phyloP scores from a whole-genome alignment of 2,888 invertebrate genomes.

The Apamea epomidion region DNA sequence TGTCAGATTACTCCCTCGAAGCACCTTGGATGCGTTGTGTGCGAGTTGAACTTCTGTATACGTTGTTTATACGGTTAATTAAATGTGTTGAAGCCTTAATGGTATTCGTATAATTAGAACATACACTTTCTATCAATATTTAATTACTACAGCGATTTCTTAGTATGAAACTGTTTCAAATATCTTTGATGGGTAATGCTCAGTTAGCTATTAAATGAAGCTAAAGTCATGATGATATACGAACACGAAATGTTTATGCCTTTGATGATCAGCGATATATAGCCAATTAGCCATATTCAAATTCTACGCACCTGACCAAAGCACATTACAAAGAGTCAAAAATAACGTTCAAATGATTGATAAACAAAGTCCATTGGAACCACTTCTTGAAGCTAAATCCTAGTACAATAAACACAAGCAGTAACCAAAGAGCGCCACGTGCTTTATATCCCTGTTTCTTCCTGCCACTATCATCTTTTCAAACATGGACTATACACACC shows the following conservation, averaged over 20 bases:
- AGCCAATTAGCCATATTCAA: no score
- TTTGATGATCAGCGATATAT: no score
- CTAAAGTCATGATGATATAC: background rate
- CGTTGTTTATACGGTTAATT: slow-evolving; percentile 10
- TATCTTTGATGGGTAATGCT: slow-evolving; percentile 1
- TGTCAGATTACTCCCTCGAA: background rate
- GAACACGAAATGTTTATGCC: background rate
- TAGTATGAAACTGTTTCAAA: slow-evolving; percentile 45
- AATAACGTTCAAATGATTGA: background rate
- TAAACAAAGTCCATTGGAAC: background rate
- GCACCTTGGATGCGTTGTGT: background rate
- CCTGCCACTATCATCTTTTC: background rate
- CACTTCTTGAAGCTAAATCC: background rate
- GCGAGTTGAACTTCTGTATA: slow-evolving; percentile 17
- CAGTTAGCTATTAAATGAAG: background rate
- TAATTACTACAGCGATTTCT: slow-evolving; percentile 48
- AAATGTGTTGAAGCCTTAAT: slow-evolving; percentile 30
- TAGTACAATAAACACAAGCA: background rate
- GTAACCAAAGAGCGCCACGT: no score
- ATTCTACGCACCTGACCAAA: no score
- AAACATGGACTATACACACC: background rate
- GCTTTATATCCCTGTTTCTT: no score
- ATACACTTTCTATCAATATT: slow-evolving; percentile 57
- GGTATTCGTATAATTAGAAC: slow-evolving; percentile 50
- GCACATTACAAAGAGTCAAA: no score